Percentiles rank a stretch among this genome's conserved stretches.
Conservation (phyloP, 2,888 invertebrate species). For the Andrena dorsata region DNA sequence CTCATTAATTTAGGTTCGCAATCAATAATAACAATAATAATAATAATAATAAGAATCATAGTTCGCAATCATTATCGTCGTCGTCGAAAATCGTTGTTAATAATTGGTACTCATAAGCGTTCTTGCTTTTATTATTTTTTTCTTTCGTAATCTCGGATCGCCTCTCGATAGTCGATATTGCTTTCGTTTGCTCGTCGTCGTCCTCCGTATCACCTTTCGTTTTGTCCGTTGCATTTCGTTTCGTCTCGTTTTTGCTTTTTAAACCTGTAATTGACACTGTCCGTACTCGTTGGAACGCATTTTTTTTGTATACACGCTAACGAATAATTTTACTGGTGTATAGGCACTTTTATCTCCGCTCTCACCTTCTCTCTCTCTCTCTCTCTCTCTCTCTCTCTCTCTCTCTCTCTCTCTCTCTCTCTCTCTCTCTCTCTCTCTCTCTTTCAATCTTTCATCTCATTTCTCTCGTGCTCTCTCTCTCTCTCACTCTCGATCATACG, state of each 20-base stretch:
- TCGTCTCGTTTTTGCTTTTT: conserved; percentile 35
- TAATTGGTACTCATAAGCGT: conserved; percentile 61
- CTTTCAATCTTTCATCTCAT: conserved; percentile 10
- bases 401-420: not conserved
- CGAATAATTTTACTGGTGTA: conserved; percentile 70
- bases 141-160: conserved; percentile 48
- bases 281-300: conserved; percentile 72
- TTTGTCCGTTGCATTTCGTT: conserved; percentile 30
- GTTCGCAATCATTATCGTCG: conserved; percentile 62
- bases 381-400: conserved; percentile 7
- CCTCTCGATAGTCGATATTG: conserved; percentile 63
- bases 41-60: conserved; percentile 63
- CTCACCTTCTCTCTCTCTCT: conserved; percentile 32
- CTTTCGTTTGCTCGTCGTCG: conserved; percentile 44
- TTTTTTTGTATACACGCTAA: conserved; percentile 61
- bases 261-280: conserved; percentile 76
- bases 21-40: conserved; percentile 67
- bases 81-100: conserved; percentile 51
- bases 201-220: not conserved
- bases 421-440: conserved; percentile 26
- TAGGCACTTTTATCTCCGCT: conserved; percentile 71
- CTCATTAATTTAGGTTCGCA: conserved; percentile 61
- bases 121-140: conserved; percentile 11
- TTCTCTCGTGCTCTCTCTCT: conserved; percentile 7
- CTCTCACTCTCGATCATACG: conserved; percentile 13